Base-by-base conservation (phyloP, 2,888 invertebrate species). In the Leptinotarsa juncta region DNA sequence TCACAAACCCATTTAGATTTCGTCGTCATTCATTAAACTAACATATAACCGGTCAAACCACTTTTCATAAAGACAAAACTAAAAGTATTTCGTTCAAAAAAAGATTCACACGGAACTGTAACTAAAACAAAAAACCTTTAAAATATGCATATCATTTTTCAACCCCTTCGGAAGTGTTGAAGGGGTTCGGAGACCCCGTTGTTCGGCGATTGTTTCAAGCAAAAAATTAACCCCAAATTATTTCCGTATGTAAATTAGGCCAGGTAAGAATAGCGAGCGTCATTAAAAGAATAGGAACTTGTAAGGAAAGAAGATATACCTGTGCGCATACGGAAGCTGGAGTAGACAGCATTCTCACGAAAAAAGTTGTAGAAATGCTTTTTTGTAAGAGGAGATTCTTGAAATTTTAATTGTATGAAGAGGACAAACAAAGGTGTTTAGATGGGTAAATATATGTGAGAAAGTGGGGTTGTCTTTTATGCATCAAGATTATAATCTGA, bases 151-250 rank as follows among this genome's bases (percentile, higher is more conserved):
- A 84, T 86, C 86, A 83, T 84, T 84, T 82, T 80, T 81, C 79
- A 78, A 78, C 78, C 77, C 80, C 77, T 68, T 75, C 76, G 72
- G 67, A 74, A 77, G 77, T 74, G 77, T 73, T 75, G 79, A 79
- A 78, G 76, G 78, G 78, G 70, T 75, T 69, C 65, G 67, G 77
- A 67, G 72, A 74, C 78, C 79, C 79, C 73, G 77, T 73, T 72
- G 78, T 66, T 74, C 42, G 67, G 50, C 82, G 78, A 86, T 86
- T 86, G 86, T 86, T 86, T 86, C 85, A 86, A 82, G 82, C 81
- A 82, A 84, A 85, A 82, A 86, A 85, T 85, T 84, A 85, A 84
- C 85, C 85, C 85, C 83, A 83, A 81, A 83, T 80, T 78, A 80
- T 80, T 78, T 74, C 69, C 69, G 71, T 82, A 86, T 86, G 85